Evolutionary conservation across 2,797 vertebrate genomes (phyloP), one percentile per base, ranked within the genome.

Genomic region (Enteromius argenteus): DNA sequence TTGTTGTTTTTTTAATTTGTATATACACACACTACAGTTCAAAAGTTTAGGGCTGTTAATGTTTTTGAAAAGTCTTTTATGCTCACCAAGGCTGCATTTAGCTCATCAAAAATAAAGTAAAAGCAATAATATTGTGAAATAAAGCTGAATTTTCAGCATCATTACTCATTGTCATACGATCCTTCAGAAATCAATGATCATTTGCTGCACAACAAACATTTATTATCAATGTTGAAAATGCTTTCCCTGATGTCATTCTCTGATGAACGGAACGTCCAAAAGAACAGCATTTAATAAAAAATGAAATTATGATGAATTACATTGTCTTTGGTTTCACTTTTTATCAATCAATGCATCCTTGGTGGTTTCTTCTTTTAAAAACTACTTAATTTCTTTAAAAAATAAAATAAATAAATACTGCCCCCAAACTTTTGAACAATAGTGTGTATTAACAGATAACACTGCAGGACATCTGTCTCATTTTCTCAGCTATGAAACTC

Each of bases 1-100:
- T 82, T 86, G 79, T 79, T 17, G 30, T 35, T 8, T 83, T 85
- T 84, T n/a, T 37, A 56, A 32, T 75, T 51, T 75, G 49, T 15
- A 37, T 8, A 56, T 5, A 35, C 46, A 13, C 71, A 35, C 46
- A n/a, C 49, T 14, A 19, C 42, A 30, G 42, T 46, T 71, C 14
- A 35, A n/a, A 56, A 0, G 11, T 37, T 15, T 30, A 46, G 44
- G 23, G 27, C 17, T 39, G 39, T 35, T 76, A 1, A 23, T 44
- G 4, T 11, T 51, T 53, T 74, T 37, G 4, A 68, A 58, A n/a
- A 19, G n/a, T 27, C 19, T 39, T 10, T n/a, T 39, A 10, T n/a
- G 46, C 72, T 37, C 46, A 21, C 30, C 19, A 35, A 53, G 46
- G 46, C 9, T 35, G 5, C 4, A 35, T 51, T 32, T 51, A 51